Conservation (phyloP, 64 coral and sea anemone species). For the Montipora cactus region DNA sequence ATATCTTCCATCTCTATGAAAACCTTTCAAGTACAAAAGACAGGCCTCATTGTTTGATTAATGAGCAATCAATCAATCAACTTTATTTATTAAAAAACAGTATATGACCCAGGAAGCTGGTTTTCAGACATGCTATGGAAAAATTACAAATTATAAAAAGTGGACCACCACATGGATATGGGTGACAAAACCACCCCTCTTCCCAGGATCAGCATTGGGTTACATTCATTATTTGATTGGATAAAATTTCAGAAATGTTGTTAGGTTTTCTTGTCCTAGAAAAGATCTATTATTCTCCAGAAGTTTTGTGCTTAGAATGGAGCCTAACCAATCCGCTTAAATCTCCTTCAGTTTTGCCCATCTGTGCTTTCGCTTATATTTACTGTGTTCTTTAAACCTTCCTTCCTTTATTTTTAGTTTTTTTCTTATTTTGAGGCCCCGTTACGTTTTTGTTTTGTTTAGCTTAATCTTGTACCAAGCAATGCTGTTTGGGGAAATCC, state of each 20-base stretch:
- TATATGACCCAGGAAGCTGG: background rate
- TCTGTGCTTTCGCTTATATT: background rate
- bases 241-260: background rate
- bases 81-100: background rate
- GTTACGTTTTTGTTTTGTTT: constrained; percentile 1
- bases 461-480: background rate
- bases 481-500: background rate
- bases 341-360: constrained; percentile 3
- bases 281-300: background rate
- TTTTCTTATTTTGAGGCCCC: background rate
- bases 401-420: background rate
- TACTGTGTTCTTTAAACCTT: constrained; percentile 9
- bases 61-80: background rate
- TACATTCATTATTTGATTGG: background rate
- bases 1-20: background rate
- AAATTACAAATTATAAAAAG: background rate
- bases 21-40: background rate
- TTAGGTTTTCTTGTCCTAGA: background rate
- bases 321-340: background rate
- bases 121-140: background rate
- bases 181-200: background rate
- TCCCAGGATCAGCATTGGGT: background rate
- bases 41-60: background rate
- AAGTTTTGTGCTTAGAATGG: background rate
- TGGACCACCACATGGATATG: background rate